Evolutionary conservation across 2,113 vertebrate species (phyloP).

Genomic region (Xiphophorus maculatus): DNA sequence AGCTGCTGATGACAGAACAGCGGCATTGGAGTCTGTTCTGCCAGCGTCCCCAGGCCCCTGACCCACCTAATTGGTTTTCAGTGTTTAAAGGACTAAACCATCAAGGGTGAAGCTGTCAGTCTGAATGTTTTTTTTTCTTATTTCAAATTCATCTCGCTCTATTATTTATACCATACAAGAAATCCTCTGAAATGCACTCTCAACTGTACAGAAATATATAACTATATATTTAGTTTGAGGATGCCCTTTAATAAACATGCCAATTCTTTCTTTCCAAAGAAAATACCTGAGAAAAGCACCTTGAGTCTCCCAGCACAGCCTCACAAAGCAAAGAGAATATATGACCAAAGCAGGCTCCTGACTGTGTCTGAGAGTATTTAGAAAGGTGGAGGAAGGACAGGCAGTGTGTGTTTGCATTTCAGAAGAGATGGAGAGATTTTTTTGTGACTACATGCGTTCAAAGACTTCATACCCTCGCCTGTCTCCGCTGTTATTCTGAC

Average conservation of each 20-base stretch:
- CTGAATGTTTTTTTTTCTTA: constrained; percentile 42
- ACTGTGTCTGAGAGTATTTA: constrained; percentile 22
- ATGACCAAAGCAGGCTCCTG: constrained; percentile 52
- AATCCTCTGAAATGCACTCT: constrained; percentile 47
- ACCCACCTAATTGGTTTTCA: constrained; percentile 67
- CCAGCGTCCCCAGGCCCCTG: constrained; percentile 53
- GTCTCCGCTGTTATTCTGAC: constrained; percentile 53
- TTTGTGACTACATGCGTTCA: constrained; percentile 37
- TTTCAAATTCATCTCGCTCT: constrained; percentile 39
- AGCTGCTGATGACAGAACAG: constrained; percentile 55
- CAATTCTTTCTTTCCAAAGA: constrained; percentile 2
- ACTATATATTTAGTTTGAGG: not conserved
- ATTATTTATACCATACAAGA: constrained; percentile 62
- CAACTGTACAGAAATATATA: constrained; percentile 11
- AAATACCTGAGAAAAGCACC: not conserved
- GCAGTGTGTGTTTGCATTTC: constrained; percentile 49
- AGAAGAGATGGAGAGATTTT: constrained; percentile 27
- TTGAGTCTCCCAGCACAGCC: constrained; percentile 43
- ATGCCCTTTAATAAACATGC: constrained; percentile 13
- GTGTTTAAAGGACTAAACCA: constrained; percentile 54
- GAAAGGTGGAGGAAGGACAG: constrained; percentile 45
- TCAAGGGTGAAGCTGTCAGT: constrained; percentile 53
- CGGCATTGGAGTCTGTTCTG: constrained; percentile 31
- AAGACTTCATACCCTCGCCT: constrained; percentile 47
- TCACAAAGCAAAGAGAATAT: constrained; percentile 68